Evolutionary conservation across 2,797 vertebrate species (phyloP).

Genomic region (Sebastiscus tertius): DNA sequence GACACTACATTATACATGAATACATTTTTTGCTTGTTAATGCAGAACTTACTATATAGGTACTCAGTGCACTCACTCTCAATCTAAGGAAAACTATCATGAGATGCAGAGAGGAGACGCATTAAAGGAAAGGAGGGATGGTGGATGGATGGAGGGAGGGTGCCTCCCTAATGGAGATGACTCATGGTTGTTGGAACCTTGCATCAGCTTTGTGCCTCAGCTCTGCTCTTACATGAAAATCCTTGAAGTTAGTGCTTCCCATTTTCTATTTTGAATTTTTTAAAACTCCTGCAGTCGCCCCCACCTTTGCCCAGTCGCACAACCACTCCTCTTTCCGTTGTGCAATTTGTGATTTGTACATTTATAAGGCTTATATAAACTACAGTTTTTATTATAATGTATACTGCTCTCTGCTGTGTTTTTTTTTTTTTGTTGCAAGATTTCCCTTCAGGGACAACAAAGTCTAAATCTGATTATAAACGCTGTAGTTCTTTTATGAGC

Average conservation of each 20-base stretch:
- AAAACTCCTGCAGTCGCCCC: not conserved
- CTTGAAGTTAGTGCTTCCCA: slow-evolving; percentile 12
- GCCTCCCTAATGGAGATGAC: slow-evolving; percentile 48
- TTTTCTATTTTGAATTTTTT: slow-evolving; percentile 7
- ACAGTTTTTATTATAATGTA: slow-evolving; percentile 2
- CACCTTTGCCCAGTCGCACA: not conserved
- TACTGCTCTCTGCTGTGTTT: not conserved
- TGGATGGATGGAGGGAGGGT: slow-evolving; percentile 1
- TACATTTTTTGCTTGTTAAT: not conserved
- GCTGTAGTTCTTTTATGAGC: not conserved
- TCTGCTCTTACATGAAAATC: slow-evolving; percentile 37
- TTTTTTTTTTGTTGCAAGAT: not conserved
- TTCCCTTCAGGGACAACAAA: slow-evolving; percentile 2
- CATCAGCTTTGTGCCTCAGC: slow-evolving; percentile 37
- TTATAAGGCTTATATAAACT: not conserved
- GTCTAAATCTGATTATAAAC: not conserved
- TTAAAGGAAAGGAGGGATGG: slow-evolving; percentile 3
- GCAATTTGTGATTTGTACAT: not conserved
- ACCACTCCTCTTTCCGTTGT: not conserved
- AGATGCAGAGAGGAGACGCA: slow-evolving; percentile 16
- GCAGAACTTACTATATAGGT: not conserved
- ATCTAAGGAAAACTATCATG: not conserved
- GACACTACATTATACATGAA: not conserved
- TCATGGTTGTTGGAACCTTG: slow-evolving; percentile 45
- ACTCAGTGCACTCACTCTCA: not conserved